Conservation (phyloP, 2,797 vertebrate genomes). For the Diceros bicornis region DNA sequence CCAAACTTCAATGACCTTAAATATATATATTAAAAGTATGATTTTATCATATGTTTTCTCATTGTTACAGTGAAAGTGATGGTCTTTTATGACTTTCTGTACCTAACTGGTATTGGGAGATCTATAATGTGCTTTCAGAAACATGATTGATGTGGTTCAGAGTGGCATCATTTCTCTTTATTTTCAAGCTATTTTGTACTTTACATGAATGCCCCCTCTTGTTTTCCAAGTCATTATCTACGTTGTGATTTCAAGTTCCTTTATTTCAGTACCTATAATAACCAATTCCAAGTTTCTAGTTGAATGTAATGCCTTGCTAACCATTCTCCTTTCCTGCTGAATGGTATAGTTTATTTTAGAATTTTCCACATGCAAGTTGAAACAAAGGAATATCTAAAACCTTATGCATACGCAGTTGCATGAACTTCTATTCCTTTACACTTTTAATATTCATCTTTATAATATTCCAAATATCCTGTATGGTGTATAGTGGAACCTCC, state of each 20-base stretch:
- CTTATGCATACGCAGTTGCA: background rate
- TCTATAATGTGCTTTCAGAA: background rate
- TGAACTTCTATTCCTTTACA: background rate
- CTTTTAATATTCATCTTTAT: background rate
- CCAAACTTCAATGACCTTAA: background rate
- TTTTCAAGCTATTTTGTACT: background rate
- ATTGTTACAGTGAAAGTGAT: background rate
- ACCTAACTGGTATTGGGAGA: background rate
- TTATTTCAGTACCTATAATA: background rate
- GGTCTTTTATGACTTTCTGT: background rate
- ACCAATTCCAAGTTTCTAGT: background rate
- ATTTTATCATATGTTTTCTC: background rate
- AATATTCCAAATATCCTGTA: background rate
- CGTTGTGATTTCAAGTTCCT: background rate
- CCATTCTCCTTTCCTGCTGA: background rate
- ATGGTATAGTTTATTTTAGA: background rate
- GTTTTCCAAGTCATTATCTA: background rate
- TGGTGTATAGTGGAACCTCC: background rate
- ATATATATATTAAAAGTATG: background rate
- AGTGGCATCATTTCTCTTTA: background rate
- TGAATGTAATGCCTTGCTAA: background rate
- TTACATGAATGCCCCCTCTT: background rate
- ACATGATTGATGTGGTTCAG: background rate
- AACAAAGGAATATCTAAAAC: slow-evolving; percentile 6
- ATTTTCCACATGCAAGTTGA: background rate